Evolutionary conservation across 2,888 invertebrate genomes (phyloP), one percentile per base, ranked within the genome.

Genomic region (Idaea aversata): DNA sequence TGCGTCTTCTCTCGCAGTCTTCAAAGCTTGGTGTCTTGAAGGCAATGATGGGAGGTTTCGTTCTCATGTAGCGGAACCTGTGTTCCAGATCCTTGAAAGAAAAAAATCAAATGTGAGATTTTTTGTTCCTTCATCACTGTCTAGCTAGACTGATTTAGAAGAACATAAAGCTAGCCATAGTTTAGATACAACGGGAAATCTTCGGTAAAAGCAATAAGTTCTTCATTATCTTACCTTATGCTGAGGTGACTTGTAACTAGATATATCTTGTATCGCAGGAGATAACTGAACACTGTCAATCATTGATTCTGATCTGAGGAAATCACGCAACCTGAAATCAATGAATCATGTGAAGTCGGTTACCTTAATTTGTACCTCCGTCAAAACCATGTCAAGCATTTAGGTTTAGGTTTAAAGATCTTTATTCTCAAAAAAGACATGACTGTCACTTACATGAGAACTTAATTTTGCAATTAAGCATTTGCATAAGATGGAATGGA

Each of bases 1-100:
- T 93, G 57, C 93, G 85, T 15, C 94, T 85, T 16, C 93, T 84
- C 69, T 96, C 95, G 75, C 94, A 95, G 76, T 95, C 94, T 72
- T 97, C 97, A 65, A 96, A 85, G 84, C 96, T 96, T 1, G 97
- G 97, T 2, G 97, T 96, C 86, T 97, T 96, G 82, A 97, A 97
- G 0, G 97, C 97, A 62, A 98, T 97, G 71, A 98, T 97, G 0
- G 97, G 97, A 0, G 98, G 98, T 77, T 98, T 98, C 74, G 95
- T 96, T 61, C 98, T 89, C 97, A 98, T 97, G 82, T 97, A 98
- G n/a, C 97, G 94, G 88, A 97, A 97, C 82, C 97, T 97, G 80
- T 97, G 97, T 0, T 97, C 97, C 69, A 97, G 88, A 0, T 96
- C 96, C 75, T 95, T 95, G 81, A 47, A 47, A 10, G 10, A 47